phyloP scores from a whole-genome alignment of 2,113 vertebrate genomes.

The Chloropsis hardwickii region DNA sequence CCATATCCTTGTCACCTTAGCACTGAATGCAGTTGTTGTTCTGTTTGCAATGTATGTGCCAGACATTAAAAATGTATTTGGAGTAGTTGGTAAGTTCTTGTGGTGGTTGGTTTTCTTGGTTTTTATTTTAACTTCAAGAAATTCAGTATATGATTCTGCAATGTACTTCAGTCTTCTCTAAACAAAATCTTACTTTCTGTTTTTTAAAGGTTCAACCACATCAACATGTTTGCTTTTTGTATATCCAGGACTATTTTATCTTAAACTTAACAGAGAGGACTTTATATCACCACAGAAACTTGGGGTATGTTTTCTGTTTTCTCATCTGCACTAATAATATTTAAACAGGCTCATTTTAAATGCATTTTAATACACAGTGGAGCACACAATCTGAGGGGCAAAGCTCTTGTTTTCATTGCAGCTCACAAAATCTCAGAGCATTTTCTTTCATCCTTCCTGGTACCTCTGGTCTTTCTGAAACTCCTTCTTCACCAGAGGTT shows the following conservation, averaged over 20 bases:
- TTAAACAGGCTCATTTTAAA: not conserved
- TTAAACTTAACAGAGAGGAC: constrained; percentile 83
- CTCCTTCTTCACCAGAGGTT: not conserved
- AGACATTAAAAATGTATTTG: constrained; percentile 90
- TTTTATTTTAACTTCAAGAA: not conserved
- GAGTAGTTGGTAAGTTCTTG: constrained; percentile 86
- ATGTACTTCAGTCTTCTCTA: not conserved
- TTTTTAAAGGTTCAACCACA: constrained; percentile 82
- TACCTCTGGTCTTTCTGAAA: not conserved
- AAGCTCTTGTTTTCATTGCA: not conserved
- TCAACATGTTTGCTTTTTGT: constrained; percentile 86
- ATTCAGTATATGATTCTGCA: not conserved
- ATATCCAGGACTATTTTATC: constrained; percentile 91
- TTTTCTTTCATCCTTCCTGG: not conserved
- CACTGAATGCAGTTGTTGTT: constrained; percentile 80
- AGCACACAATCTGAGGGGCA: not conserved
- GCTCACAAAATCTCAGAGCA: not conserved
- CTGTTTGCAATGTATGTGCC: constrained; percentile 89
- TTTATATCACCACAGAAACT: constrained; percentile 80
- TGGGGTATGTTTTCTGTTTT: constrained; percentile 74
- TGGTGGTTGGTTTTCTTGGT: not conserved
- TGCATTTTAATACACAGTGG: not conserved
- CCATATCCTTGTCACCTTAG: constrained; percentile 81
- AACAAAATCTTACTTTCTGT: not conserved
- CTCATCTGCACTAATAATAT: not conserved